phyloP scores from a whole-genome alignment of 2,113 vertebrate genomes.

The Periophthalmodon schlosseri region DNA sequence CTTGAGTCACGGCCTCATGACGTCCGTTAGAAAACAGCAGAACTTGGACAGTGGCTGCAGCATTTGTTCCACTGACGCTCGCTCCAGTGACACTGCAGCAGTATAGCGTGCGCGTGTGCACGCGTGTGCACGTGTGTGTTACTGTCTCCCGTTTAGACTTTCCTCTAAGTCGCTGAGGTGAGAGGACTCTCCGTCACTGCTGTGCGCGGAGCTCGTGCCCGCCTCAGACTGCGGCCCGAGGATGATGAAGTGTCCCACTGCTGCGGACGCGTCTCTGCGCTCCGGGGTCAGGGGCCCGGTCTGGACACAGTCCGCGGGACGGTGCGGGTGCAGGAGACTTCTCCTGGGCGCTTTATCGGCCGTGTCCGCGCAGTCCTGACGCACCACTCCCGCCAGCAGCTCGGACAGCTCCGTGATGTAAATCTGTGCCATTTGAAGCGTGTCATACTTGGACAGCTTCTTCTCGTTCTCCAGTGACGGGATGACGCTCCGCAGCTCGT shows the following conservation, averaged over 20 bases:
- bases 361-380: constrained; percentile 55
- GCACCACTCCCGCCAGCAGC: constrained; percentile 72
- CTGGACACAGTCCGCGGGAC: constrained; percentile 4
- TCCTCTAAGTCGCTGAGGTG: constrained; percentile 79
- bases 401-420: constrained; percentile 83
- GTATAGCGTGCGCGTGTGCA: neutral
- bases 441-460: constrained; percentile 83
- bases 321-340: constrained; percentile 51
- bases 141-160: constrained; percentile 57
- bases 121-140: constrained; percentile 11
- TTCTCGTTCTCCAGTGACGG: constrained; percentile 81
- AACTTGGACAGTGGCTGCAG: neutral
- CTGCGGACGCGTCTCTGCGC: constrained; percentile 32
- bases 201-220: constrained; percentile 48
- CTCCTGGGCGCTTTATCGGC: constrained; percentile 51
- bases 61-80: constrained; percentile 32
- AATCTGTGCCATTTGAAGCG: constrained; percentile 84
- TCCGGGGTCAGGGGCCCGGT: constrained; percentile 30
- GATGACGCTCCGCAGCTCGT: constrained; percentile 81
- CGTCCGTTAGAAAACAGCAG: constrained; percentile 18
- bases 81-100: constrained; percentile 35
- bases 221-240: constrained; percentile 62
- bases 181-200: constrained; percentile 79
- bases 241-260: constrained; percentile 68
- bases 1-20: constrained; percentile 26